Evolutionary conservation across 2,797 vertebrate species (phyloP).

Genomic region (Paramormyrops hopkinsi): DNA sequence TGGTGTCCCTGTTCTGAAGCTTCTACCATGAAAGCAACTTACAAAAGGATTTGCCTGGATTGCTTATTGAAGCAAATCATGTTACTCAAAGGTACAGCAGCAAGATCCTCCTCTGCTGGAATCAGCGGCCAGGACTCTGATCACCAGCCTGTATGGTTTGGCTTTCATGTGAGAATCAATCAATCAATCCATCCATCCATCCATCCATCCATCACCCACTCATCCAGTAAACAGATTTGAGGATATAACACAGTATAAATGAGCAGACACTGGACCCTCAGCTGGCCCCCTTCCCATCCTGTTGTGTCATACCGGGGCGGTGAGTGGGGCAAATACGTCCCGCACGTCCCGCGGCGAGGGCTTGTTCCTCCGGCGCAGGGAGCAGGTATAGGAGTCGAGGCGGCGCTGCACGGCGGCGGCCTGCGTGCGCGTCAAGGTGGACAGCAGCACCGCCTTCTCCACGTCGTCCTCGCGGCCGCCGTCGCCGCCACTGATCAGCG

Average conservation of each 20-base stretch:
- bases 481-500: constrained; percentile 63
- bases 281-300: background rate
- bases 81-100: background rate
- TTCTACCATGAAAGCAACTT: background rate
- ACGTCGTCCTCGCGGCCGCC: constrained; percentile 58
- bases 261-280: background rate
- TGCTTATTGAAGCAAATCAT: background rate
- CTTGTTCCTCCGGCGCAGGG: constrained; percentile 72
- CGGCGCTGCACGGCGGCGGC: constrained; percentile 73
- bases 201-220: background rate
- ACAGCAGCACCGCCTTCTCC: constrained; percentile 70
- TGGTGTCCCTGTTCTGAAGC: background rate
- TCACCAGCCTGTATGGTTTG: background rate
- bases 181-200: background rate
- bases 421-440: constrained; percentile 80
- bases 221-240: background rate
- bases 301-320: constrained; percentile 47
- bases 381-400: constrained; percentile 70
- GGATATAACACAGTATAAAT: background rate
- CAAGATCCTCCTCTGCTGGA: background rate
- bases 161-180: background rate
- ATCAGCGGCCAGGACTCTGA: background rate
- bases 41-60: background rate
- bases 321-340: constrained; percentile 66
- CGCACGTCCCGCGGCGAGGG: constrained; percentile 70